Conservation (phyloP, 2,797 vertebrate species). For the Hephaestus fuliginosus region DNA sequence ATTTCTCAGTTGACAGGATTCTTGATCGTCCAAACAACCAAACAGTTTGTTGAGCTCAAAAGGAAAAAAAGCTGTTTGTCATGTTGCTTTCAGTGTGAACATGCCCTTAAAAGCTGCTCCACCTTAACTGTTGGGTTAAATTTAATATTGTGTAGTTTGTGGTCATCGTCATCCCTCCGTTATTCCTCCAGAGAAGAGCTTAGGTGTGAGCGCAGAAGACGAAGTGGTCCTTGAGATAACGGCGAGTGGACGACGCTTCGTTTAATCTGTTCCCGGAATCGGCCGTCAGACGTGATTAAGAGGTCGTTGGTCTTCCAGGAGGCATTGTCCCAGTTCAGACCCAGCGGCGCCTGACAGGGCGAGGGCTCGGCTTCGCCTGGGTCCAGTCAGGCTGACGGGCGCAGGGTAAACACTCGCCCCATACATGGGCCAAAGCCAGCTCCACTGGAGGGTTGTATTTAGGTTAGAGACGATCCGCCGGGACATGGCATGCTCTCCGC, state of each 20-base stretch:
- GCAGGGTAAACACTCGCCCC: constrained; percentile 66
- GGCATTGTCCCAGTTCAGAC: background rate
- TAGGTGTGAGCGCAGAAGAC: constrained; percentile 35
- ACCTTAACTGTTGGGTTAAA: background rate
- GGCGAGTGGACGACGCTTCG: constrained; percentile 15
- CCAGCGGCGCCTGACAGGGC: constrained; percentile 1
- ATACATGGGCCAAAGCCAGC: constrained; percentile 71
- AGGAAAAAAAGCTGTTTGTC: background rate
- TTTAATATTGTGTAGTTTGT: background rate
- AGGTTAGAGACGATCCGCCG: constrained; percentile 44
- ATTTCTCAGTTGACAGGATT: background rate
- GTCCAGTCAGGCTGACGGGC: constrained; percentile 58
- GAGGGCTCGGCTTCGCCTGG: constrained; percentile 46
- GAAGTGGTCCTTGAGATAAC: constrained; percentile 40
- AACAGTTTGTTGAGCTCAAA: background rate
- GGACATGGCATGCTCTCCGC: constrained; percentile 53
- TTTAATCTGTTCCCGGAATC: constrained; percentile 59
- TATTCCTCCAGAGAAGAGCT: constrained; percentile 16
- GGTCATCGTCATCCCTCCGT: background rate
- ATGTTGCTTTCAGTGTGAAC: constrained; percentile 12
- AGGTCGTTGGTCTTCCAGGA: background rate
- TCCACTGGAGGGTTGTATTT: constrained; percentile 65
- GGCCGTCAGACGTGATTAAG: constrained; percentile 31
- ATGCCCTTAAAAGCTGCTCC: too few relatives aligned
- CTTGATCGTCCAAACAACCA: too few relatives aligned